Base-by-base conservation (phyloP, 2,888 invertebrate species). In the Tetrapedia diversipes region DNA sequence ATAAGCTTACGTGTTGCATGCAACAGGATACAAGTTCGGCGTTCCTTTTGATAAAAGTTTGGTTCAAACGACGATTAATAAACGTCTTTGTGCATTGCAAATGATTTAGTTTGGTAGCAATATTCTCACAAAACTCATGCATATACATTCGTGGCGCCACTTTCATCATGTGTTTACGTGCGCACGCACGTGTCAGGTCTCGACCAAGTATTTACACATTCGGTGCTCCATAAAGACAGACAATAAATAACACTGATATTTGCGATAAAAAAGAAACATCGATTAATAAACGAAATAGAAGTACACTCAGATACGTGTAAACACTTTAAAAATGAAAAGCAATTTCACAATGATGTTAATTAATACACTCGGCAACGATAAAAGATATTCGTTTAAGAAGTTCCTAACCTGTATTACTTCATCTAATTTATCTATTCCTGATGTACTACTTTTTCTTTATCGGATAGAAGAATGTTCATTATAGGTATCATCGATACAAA, bases 1-100 rank as follows among this genome's bases (percentile, higher is more conserved):
- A 47, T 37, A 71, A 49, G 37, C 10, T 71, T 39, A 60, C 72
- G 68, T 68, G 49, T 68, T 39, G 49, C 47, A 68, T 70, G 70
- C 68, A 68, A 70, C 27, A 19, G 27, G 16, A 56, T 11, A 24
- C 11, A 14, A 47, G 41, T 68, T 57, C 32, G 37, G 67, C 49
- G 14, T 49, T 29, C 39, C 22, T 29, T 14, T 47, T n/a, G 14
- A 27, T 24, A 24, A 61, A 41, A n/a, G 49, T 22, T 24, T 45
- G 16, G 14, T 37, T 61, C 10, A 4, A 29, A 19, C 2, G n/a
- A 10, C 11, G 14, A 34, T n/a, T 37, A 16, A 45, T 47, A 10
- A 4, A 14, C 19, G 7, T 32, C 11, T 32, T 29, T 39, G 0
- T 29, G 7, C 14, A 19, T 34, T 27, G 3, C 14, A 43, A 43